Evolutionary conservation across 2,888 invertebrate species (phyloP).

Genomic region (Drosophila recens): DNA sequence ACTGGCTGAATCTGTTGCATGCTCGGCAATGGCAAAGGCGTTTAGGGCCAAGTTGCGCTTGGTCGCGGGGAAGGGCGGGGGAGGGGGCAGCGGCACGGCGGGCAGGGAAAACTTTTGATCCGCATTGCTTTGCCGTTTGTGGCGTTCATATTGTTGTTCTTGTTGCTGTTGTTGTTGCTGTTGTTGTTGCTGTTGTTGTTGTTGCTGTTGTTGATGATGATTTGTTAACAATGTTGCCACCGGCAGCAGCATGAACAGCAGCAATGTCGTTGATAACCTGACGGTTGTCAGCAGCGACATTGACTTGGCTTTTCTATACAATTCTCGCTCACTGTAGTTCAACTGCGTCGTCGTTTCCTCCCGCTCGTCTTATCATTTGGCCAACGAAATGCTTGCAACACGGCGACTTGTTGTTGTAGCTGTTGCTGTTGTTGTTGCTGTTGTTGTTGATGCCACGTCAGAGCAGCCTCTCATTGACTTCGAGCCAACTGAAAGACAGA

Average conservation of each 20-base stretch:
- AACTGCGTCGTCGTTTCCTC: conserved; percentile 29
- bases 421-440: conserved; percentile 22
- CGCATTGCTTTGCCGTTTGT: conserved; percentile 47
- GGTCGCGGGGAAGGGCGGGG: conserved; percentile 73
- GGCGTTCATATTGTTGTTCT: conserved; percentile 26
- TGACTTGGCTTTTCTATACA: conserved; percentile 64
- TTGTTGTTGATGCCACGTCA: conserved; percentile 29
- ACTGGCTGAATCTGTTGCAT: conserved; percentile 15
- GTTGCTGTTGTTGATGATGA: conserved; percentile 26
- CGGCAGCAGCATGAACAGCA: conserved; percentile 56
- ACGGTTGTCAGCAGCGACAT: conserved; percentile 69
- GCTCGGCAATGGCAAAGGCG: conserved; percentile 64
- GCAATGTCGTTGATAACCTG: conserved; percentile 64
- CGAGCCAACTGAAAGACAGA: conserved; percentile 40
- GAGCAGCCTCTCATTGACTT: conserved; percentile 54
- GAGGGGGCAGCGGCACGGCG: conserved; percentile 80
- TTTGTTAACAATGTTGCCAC: conserved; percentile 49
- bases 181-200: conserved; percentile 20
- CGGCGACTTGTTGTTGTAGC: conserved; percentile 13
- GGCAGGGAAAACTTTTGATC: conserved; percentile 79
- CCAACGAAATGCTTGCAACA: conserved; percentile 37
- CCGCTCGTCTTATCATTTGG: conserved; percentile 59
- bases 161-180: conserved; percentile 22
- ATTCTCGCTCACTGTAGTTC: conserved; percentile 23
- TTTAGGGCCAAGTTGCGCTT: conserved; percentile 73